Evolutionary conservation across 2,113 vertebrate genomes (phyloP).

Genomic region (Scopus umbretta): DNA sequence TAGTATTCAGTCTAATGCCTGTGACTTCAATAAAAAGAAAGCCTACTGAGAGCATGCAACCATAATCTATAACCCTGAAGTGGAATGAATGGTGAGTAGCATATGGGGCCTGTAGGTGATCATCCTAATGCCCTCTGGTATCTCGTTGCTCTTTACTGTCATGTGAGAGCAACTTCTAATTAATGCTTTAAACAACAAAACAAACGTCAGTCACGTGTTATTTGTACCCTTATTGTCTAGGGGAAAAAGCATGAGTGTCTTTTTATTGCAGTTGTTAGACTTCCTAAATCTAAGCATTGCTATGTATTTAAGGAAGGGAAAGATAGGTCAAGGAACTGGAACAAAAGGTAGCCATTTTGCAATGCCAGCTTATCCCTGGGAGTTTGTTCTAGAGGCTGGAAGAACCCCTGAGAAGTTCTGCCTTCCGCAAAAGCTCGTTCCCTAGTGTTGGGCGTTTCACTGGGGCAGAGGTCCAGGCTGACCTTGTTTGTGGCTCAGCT

Average conservation of each 20-base stretch:
- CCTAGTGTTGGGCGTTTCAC: background rate
- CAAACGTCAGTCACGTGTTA: background rate
- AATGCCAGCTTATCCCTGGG: background rate
- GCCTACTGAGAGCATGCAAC: background rate
- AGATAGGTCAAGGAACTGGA: background rate
- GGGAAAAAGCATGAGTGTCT: background rate
- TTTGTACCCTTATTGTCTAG: background rate
- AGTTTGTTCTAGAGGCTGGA: background rate
- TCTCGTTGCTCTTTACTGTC: background rate
- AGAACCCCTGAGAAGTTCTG: background rate
- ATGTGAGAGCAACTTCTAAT: background rate
- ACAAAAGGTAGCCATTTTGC: background rate
- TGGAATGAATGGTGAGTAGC: background rate
- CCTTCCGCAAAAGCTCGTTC: background rate
- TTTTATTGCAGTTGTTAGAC: background rate
- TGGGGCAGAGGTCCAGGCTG: background rate
- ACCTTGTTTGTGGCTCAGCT: background rate
- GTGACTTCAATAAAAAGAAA: background rate
- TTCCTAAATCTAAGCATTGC: background rate
- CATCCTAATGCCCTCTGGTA: background rate
- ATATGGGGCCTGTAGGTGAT: background rate
- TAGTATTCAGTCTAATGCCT: background rate
- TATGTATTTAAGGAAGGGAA: background rate
- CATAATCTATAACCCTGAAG: background rate
- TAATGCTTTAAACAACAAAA: background rate